Evolutionary conservation across 2,888 invertebrate species (phyloP).

Genomic region (Marasmarcha lunaedactyla): DNA sequence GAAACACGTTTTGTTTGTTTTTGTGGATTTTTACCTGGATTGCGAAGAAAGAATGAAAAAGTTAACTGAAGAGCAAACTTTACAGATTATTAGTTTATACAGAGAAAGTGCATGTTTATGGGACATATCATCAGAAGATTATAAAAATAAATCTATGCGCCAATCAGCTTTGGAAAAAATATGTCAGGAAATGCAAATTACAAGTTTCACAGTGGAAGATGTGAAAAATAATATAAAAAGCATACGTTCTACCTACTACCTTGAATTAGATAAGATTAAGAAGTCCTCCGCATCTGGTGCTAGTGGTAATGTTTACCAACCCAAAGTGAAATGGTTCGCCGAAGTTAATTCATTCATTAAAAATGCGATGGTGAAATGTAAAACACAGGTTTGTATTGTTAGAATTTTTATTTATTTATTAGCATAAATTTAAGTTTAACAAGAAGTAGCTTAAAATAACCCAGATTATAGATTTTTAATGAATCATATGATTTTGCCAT

Average conservation of each 20-base stretch:
- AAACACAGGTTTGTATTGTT: constrained; percentile 11
- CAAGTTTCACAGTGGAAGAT: constrained; percentile 15
- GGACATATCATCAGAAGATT: constrained; percentile 17
- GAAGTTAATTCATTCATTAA: constrained; percentile 15
- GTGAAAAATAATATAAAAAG: constrained; percentile 18
- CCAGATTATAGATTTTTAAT: too few species aligned
- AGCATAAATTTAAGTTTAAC: too few species aligned
- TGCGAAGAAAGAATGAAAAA: not conserved
- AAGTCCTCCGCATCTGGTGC: constrained; percentile 17
- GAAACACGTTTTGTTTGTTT: too few species aligned
- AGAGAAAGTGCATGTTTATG: constrained; percentile 15
- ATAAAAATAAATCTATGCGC: constrained; percentile 18
- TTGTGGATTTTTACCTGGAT: too few species aligned
- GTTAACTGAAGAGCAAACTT: constrained; percentile 5
- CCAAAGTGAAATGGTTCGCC: constrained; percentile 16
- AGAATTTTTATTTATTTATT: constrained; percentile 1
- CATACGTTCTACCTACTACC: constrained; percentile 17
- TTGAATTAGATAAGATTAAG: constrained; percentile 18
- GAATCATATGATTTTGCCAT: constrained; percentile 8
- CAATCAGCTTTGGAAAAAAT: constrained; percentile 16
- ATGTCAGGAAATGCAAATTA: constrained; percentile 13
- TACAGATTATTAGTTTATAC: constrained; percentile 6
- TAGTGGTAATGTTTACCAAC: constrained; percentile 15
- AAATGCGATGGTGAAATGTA: constrained; percentile 12
- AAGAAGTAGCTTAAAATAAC: too few species aligned